phyloP scores from a whole-genome alignment of 2,888 invertebrate genomes.

The Oligia latruncula region DNA sequence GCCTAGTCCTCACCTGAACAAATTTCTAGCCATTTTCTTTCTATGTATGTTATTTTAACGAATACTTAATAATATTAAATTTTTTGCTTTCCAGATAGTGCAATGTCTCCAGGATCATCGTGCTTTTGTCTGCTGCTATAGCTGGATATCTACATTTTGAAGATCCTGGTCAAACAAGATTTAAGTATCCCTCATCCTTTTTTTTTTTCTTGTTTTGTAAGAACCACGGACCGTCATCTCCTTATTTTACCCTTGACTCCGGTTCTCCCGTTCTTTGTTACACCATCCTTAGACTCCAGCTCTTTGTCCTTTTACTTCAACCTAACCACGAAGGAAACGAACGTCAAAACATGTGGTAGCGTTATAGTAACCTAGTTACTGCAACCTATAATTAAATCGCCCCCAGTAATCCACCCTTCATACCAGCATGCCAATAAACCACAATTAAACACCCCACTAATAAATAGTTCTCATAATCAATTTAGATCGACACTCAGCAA shows the following conservation, averaged over 20 bases:
- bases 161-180: slow-evolving; percentile 9
- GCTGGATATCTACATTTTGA: not conserved
- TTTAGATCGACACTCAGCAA: slow-evolving; percentile 58
- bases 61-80: not conserved
- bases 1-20: not conserved
- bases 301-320: slow-evolving; percentile 28
- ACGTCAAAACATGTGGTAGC: slow-evolving; percentile 12
- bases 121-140: not conserved
- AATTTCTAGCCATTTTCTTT: no score
- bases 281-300: not conserved
- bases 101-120: not conserved
- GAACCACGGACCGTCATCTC: not conserved
- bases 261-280: not conserved
- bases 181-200: slow-evolving; percentile 21
- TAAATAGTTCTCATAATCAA: slow-evolving; percentile 52
- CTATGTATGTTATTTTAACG: not conserved
- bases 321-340: slow-evolving; percentile 14
- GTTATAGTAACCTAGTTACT: slow-evolving; percentile 46
- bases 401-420: slow-evolving; percentile 34
- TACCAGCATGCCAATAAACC: slow-evolving; percentile 57
- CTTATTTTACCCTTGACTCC: not conserved
- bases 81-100: slow-evolving; percentile 31
- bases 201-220: not conserved
- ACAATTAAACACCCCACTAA: slow-evolving; percentile 56
- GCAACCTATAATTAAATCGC: slow-evolving; percentile 33